Conservation (phyloP, 2,797 vertebrate genomes). For the Sternarchorhynchus goeldii region DNA sequence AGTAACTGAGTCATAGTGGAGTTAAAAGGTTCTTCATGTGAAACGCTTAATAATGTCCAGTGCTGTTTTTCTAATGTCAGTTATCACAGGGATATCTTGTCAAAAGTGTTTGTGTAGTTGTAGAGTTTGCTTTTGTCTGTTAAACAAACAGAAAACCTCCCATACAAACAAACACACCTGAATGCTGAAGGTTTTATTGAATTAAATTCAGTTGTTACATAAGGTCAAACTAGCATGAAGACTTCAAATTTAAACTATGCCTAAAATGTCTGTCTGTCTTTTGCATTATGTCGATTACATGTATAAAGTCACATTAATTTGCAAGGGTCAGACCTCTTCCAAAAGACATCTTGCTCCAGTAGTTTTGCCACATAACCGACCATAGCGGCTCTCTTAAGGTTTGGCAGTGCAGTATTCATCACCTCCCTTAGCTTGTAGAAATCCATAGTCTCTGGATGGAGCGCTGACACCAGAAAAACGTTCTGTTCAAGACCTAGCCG, state of each 20-base stretch:
- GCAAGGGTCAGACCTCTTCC: slow-evolving; percentile 46
- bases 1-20: background rate
- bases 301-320: slow-evolving; percentile 46
- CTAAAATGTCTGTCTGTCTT: background rate
- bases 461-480: slow-evolving; percentile 48
- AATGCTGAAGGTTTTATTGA: background rate
- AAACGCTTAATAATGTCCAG: too few species aligned
- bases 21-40: too few species aligned
- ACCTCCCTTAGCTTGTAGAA: slow-evolving; percentile 47
- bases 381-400: slow-evolving; percentile 49
- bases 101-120: too few species aligned
- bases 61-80: too few species aligned
- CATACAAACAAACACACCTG: background rate
- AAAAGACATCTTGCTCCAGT: slow-evolving; percentile 49
- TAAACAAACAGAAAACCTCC: slow-evolving; percentile 20
- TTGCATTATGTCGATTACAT: background rate
- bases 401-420: slow-evolving; percentile 26
- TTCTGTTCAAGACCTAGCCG: slow-evolving; percentile 44
- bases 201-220: background rate
- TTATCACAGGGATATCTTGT: too few species aligned
- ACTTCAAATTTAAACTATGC: background rate
- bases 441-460: slow-evolving; percentile 53
- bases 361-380: slow-evolving; percentile 48
- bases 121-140: background rate
- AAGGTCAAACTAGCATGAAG: background rate